Conservation (phyloP, 2,888 invertebrate genomes). For the Drosophila emarginata region DNA sequence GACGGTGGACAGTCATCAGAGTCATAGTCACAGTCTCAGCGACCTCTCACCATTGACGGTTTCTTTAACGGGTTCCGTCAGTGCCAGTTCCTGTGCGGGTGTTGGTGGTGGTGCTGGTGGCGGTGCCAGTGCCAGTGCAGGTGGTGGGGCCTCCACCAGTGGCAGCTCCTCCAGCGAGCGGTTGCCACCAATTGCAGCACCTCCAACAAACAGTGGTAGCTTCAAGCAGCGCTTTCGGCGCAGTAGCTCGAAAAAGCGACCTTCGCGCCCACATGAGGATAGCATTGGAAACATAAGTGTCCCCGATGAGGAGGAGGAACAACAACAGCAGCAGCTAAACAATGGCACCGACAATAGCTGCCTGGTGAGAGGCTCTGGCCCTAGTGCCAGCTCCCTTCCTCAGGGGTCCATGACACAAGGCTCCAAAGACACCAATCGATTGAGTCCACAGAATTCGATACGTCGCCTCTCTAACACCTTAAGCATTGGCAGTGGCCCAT, state of each 20-base stretch:
- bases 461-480: slow-evolving; percentile 77
- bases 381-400: slow-evolving; percentile 17
- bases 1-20: slow-evolving; percentile 57
- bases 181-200: slow-evolving; percentile 40
- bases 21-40: slow-evolving; percentile 37
- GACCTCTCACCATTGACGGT: slow-evolving; percentile 47
- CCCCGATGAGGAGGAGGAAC: slow-evolving; percentile 84
- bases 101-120: slow-evolving; percentile 6
- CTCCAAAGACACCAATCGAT: slow-evolving; percentile 86
- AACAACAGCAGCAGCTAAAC: slow-evolving; percentile 85
- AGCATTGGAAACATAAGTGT: slow-evolving; percentile 74
- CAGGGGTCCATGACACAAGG: slow-evolving; percentile 24
- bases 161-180: slow-evolving; percentile 64
- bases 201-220: slow-evolving; percentile 81
- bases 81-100: slow-evolving; percentile 12
- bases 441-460: slow-evolving; percentile 89
- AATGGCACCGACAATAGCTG: slow-evolving; percentile 90
- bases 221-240: slow-evolving; percentile 88
- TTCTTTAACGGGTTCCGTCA: slow-evolving; percentile 25
- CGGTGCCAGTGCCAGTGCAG: slow-evolving; percentile 26
- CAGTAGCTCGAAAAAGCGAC: slow-evolving; percentile 86
- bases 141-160: slow-evolving; percentile 57
- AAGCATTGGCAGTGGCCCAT: slow-evolving; percentile 71
- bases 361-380: slow-evolving; percentile 50
- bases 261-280: slow-evolving; percentile 40